Conservation (phyloP, 2,113 vertebrate species). For the Phyllopteryx taeniolatus region DNA sequence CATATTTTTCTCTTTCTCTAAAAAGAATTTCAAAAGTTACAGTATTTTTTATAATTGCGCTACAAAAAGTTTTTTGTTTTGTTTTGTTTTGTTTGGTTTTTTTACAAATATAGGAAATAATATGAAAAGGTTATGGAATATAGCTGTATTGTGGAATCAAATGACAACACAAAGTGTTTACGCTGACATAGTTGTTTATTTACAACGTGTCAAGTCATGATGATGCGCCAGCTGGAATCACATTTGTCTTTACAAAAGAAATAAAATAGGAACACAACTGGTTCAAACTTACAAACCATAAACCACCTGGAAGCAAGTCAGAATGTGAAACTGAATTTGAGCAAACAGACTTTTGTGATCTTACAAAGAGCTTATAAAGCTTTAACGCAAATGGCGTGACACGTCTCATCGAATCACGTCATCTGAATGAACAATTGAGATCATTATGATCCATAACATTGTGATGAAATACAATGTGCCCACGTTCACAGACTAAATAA, state of each 20-base stretch:
- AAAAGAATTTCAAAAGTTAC: not conserved
- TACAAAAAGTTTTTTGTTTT: too few relatives aligned
- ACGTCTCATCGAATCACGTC: not conserved
- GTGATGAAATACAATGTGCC: not conserved
- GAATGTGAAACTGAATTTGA: not conserved
- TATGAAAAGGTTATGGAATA: not conserved
- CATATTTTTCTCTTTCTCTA: too few relatives aligned
- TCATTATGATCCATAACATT: not conserved
- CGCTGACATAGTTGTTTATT: not conserved
- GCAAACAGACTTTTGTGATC: slow-evolving; percentile 2
- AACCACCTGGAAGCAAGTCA: slow-evolving; percentile 20
- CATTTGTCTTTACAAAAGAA: slow-evolving; percentile 26
- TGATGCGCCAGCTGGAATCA: slow-evolving; percentile 27
- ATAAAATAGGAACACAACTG: not conserved
- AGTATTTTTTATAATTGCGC: not conserved
- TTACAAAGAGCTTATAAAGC: not conserved
- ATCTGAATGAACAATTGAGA: not conserved
- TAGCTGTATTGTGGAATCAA: not conserved
- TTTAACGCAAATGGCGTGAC: too few relatives aligned
- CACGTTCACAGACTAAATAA: not conserved
- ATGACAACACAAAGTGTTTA: not conserved
- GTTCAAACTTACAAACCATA: not conserved
- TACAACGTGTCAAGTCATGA: slow-evolving; percentile 5
- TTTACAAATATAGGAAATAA: not conserved
- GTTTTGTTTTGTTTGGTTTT: too few relatives aligned